Evolutionary conservation across 2,888 invertebrate species (phyloP).

Genomic region (Lutraria lutraria): DNA sequence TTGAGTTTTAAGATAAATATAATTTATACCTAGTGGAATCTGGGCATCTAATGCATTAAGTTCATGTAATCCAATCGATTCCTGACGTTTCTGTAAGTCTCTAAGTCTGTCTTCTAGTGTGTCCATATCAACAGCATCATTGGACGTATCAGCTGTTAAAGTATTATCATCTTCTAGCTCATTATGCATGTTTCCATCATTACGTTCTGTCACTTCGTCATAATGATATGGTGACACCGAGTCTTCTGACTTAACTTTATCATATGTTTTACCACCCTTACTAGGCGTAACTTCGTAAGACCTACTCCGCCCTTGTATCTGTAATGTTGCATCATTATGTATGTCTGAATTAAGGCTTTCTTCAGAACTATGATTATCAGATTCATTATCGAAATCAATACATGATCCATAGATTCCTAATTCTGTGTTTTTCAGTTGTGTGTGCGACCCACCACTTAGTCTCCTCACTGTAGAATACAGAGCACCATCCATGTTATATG

Average conservation of each 20-base stretch:
- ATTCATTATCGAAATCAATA: slow-evolving; percentile 4
- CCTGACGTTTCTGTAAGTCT: slow-evolving; percentile 59
- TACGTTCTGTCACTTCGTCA: not conserved
- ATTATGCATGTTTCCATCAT: not conserved
- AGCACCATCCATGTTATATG: slow-evolving; percentile 50
- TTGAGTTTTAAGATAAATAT: too few relatives aligned
- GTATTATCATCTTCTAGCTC: not conserved
- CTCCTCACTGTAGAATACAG: slow-evolving; percentile 55
- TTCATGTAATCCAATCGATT: slow-evolving; percentile 57
- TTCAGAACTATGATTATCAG: not conserved
- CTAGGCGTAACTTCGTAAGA: not conserved
- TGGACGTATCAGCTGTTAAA: not conserved
- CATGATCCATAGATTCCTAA: slow-evolving; percentile 29
- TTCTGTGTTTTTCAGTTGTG: slow-evolving; percentile 13
- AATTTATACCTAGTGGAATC: not conserved
- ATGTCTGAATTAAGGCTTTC: slow-evolving; percentile 12
- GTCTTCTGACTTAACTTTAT: not conserved
- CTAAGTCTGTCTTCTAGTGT: slow-evolving; percentile 49
- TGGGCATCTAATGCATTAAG: slow-evolving; percentile 41
- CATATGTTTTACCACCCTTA: not conserved
- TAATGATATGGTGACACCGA: not conserved
- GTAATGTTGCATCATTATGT: slow-evolving; percentile 14
- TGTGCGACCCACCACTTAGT: slow-evolving; percentile 49
- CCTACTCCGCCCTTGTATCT: not conserved
- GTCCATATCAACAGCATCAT: slow-evolving; percentile 20